These are phyloP conservation scores for Adineta ricciae DNA, from an alignment of 2,888 invertebrate genomes.

Conservation along the genomic window DNA sequence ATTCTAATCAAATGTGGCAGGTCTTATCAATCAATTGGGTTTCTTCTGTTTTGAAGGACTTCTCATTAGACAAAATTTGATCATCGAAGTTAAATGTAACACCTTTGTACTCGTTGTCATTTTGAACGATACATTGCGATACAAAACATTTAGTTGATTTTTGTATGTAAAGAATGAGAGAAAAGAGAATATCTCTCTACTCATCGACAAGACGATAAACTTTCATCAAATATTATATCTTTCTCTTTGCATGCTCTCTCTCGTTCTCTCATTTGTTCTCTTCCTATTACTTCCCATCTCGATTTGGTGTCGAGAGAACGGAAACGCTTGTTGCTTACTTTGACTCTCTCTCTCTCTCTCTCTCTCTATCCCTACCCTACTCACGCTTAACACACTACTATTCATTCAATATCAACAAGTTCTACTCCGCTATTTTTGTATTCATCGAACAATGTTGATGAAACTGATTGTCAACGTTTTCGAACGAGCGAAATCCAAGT, in stretches of 20 bases:
- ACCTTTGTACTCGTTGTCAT: not conserved
- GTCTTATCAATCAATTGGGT: not conserved
- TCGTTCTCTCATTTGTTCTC: not conserved
- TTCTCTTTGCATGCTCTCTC: not conserved
- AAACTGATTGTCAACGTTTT: not conserved
- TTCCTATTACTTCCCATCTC: not conserved
- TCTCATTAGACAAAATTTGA: not conserved
- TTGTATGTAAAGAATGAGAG: too few species aligned
- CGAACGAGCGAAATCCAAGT: not conserved
- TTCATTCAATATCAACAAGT: not conserved
- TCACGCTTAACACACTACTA: not conserved
- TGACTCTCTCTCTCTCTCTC: too few species aligned
- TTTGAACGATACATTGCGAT: too few species aligned
- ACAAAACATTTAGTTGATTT: too few species aligned
- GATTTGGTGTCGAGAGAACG: not conserved
- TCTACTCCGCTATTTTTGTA: not conserved
- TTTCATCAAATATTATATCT: not conserved
- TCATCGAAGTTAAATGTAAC: not conserved
- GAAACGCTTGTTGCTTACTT: not conserved
- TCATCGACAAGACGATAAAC: not conserved
- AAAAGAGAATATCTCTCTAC: not conserved
- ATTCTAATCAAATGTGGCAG: not conserved
- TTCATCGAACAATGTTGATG: not conserved
- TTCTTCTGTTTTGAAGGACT: not conserved
- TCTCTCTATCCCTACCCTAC: too few species aligned